A percentile compares a stretch with the other conserved stretches of the same genome.
Conservation (phyloP, 2,797 vertebrate species). For the Aphelocoma californica region DNA sequence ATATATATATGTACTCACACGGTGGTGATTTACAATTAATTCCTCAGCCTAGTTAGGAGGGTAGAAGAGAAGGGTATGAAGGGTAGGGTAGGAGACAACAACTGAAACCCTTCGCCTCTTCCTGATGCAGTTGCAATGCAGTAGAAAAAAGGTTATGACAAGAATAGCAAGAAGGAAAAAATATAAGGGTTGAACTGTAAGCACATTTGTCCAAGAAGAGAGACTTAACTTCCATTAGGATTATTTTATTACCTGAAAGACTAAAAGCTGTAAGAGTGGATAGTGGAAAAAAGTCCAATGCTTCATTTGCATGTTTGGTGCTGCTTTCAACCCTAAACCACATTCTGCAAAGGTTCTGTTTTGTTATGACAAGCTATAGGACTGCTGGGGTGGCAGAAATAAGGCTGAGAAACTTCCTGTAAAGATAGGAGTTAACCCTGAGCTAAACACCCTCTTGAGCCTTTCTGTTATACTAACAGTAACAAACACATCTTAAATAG, state of each 20-base stretch:
- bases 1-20: not conserved
- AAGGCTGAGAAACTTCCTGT: not conserved
- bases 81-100: not conserved
- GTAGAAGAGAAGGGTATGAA: not conserved
- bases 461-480: not conserved
- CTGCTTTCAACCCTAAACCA: not conserved
- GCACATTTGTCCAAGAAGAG: not conserved
- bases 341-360: not conserved
- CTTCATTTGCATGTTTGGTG: not conserved
- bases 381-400: not conserved
- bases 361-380: not conserved
- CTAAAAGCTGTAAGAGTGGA: not conserved
- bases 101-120: not conserved
- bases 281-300: rapidly evolving
- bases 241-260: not conserved
- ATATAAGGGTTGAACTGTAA: not conserved
- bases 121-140: not conserved
- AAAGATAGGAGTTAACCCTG: not conserved
- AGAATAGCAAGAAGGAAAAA: not conserved
- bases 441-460: not conserved
- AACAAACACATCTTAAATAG: not conserved
- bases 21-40: not conserved
- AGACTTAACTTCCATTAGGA: not conserved
- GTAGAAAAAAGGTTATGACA: not conserved
- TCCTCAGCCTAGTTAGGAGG: not conserved